Conservation (phyloP, 92 coral and sea anemone species). For the Galaxea fascicularis region DNA sequence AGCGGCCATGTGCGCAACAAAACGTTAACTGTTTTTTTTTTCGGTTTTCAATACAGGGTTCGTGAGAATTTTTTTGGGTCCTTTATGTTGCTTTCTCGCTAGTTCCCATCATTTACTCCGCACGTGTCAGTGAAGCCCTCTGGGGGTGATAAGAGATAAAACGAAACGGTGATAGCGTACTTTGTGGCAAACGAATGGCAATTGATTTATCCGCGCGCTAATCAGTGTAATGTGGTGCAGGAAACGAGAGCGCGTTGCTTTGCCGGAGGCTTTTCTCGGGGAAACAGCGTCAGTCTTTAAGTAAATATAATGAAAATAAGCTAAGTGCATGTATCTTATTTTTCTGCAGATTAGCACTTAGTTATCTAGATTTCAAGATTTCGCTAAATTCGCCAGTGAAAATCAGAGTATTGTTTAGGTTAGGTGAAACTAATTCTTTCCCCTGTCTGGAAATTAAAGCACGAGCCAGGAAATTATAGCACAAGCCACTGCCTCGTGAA, state of each 20-base stretch:
- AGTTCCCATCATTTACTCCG: not conserved
- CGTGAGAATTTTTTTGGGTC: slow-evolving; percentile 18
- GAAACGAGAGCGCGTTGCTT: not conserved
- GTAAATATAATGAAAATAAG: not conserved
- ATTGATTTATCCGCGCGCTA: too few species aligned
- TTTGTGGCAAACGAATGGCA: not conserved
- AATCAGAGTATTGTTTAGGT: too few species aligned
- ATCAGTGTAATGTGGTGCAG: not conserved
- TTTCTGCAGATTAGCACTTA: not conserved
- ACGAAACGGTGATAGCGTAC: not conserved
- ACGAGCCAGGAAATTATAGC: too few species aligned
- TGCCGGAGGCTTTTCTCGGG: not conserved
- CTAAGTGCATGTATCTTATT: not conserved
- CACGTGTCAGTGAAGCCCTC: not conserved
- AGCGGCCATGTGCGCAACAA: slow-evolving; percentile 14
- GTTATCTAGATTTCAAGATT: too few species aligned
- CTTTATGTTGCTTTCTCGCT: not conserved
- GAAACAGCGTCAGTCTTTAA: not conserved
- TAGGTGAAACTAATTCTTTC: too few species aligned
- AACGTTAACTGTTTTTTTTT: not conserved
- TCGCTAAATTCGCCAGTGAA: too few species aligned
- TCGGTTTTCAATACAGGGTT: not conserved
- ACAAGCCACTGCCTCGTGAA: too few species aligned
- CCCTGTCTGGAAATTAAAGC: too few species aligned
- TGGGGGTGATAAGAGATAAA: not conserved